Conservation (phyloP, 1,140 invertebrate species). For the Atopsyche davidsoni region DNA sequence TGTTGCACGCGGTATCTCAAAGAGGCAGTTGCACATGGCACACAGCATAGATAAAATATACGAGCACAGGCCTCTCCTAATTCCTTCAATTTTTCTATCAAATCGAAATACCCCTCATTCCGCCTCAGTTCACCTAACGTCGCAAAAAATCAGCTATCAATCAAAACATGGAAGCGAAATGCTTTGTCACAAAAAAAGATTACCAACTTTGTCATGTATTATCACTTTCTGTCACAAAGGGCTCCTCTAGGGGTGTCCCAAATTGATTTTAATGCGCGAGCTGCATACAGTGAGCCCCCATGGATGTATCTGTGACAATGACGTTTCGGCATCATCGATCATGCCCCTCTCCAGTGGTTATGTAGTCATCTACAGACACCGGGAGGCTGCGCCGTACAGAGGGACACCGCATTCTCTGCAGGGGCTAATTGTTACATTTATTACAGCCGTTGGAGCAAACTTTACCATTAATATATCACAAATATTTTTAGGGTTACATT, state of each 20-base stretch:
- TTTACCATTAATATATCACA: background rate
- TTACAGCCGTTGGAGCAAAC: slow-evolving; percentile 1
- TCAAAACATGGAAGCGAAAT: slow-evolving; percentile 23
- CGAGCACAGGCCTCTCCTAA: background rate
- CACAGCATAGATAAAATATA: background rate
- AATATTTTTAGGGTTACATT: too few species aligned
- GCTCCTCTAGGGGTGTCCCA: slow-evolving; percentile 6
- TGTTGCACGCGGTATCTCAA: too few species aligned
- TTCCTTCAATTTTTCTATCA: too few species aligned
- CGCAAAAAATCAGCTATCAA: slow-evolving; percentile 23
- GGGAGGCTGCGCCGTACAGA: background rate
- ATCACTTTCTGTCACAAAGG: slow-evolving; percentile 18
- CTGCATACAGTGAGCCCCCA: slow-evolving; percentile 7
- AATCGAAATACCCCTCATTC: background rate
- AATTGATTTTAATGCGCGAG: slow-evolving; percentile 25
- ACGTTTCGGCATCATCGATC: slow-evolving; percentile 24
- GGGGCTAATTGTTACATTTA: slow-evolving; percentile 13
- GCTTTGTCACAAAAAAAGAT: slow-evolving; percentile 22
- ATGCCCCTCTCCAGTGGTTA: slow-evolving; percentile 4
- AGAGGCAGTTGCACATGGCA: too few species aligned
- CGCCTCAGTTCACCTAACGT: background rate
- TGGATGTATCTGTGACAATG: slow-evolving; percentile 20
- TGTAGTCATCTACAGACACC: slow-evolving; percentile 15
- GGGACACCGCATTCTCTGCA: too few species aligned
- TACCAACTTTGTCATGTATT: slow-evolving; percentile 27